These are phyloP conservation scores for Pagetopsis macropterus DNA, from an alignment of 2,797 vertebrate species.

Conservation along the genomic window DNA sequence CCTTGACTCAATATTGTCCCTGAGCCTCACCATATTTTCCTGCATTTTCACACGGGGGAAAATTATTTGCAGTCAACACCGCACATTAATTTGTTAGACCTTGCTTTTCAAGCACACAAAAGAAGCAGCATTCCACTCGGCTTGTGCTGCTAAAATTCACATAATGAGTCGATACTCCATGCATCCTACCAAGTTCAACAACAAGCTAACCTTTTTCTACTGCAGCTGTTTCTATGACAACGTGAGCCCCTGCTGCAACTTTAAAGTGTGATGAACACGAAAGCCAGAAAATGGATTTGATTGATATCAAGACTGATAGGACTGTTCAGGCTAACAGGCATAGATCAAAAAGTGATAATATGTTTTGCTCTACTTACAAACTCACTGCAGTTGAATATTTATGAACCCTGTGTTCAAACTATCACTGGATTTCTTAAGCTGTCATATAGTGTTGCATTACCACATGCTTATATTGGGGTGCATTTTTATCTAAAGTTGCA, in stretches of 20 bases:
- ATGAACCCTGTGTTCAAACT: constrained; percentile 13
- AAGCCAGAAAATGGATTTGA: constrained; percentile 82
- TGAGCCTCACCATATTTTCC: constrained; percentile 19
- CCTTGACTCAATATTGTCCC: constrained; percentile 41
- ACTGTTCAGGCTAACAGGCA: constrained; percentile 56
- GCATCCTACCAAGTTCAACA: constrained; percentile 79
- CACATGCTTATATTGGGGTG: constrained; percentile 21
- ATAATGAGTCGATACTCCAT: constrained; percentile 74
- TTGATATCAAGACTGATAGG: constrained; percentile 63
- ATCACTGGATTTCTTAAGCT: constrained; percentile 10
- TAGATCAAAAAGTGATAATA: constrained; percentile 62
- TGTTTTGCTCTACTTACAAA: constrained; percentile 36
- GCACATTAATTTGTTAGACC: constrained; percentile 58
- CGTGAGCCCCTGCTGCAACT: constrained; percentile 73
- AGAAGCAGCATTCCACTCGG: constrained; percentile 32
- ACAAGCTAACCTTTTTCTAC: constrained; percentile 76
- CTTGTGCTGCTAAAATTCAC: constrained; percentile 59
- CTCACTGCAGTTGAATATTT: constrained; percentile 39
- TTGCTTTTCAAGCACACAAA: constrained; percentile 68
- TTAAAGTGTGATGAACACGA: constrained; percentile 77
- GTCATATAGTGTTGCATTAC: neutral
- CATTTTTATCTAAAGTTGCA: constrained; percentile 22
- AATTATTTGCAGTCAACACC: constrained; percentile 34
- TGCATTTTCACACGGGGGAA: constrained; percentile 30
- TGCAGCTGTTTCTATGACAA: constrained; percentile 86